phyloP scores from a whole-genome alignment of 1,140 invertebrate species.

The Caenorhabditis latens region DNA sequence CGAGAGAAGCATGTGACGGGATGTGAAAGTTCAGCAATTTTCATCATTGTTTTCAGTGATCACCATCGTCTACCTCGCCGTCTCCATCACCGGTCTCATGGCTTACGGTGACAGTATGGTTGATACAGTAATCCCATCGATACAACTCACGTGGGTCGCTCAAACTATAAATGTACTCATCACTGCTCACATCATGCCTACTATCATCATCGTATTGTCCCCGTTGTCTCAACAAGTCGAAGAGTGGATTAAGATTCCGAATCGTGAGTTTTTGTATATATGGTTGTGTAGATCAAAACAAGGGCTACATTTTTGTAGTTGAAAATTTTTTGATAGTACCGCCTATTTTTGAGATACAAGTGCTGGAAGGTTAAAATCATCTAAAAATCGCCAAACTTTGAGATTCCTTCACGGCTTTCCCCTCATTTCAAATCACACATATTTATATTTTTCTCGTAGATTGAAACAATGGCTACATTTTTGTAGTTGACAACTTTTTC shows the following conservation, averaged over 20 bases:
- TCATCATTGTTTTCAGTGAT: slow-evolving; percentile 56
- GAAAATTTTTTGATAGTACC: too few relatives aligned
- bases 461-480: background rate
- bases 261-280: slow-evolving; percentile 57
- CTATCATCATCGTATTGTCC: slow-evolving; percentile 75
- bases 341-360: too few relatives aligned
- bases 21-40: too few relatives aligned
- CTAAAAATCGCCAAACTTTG: too few relatives aligned
- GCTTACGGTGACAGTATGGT: slow-evolving; percentile 63
- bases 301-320: background rate
- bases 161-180: slow-evolving; percentile 74
- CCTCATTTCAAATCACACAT: too few relatives aligned
- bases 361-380: too few relatives aligned
- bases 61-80: slow-evolving; percentile 57
- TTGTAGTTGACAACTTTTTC: too few relatives aligned
- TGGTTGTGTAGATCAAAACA: background rate
- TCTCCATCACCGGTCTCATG: slow-evolving; percentile 47
- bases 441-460: too few relatives aligned
- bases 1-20: too few relatives aligned
- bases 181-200: slow-evolving; percentile 73
- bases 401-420: too few relatives aligned
- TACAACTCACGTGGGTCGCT: slow-evolving; percentile 63
- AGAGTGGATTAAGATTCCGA: slow-evolving; percentile 73
- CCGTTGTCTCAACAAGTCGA: slow-evolving; percentile 75
- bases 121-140: slow-evolving; percentile 63